Evolutionary conservation across 2,888 invertebrate species (phyloP).

Genomic region (Agrochola macilenta): DNA sequence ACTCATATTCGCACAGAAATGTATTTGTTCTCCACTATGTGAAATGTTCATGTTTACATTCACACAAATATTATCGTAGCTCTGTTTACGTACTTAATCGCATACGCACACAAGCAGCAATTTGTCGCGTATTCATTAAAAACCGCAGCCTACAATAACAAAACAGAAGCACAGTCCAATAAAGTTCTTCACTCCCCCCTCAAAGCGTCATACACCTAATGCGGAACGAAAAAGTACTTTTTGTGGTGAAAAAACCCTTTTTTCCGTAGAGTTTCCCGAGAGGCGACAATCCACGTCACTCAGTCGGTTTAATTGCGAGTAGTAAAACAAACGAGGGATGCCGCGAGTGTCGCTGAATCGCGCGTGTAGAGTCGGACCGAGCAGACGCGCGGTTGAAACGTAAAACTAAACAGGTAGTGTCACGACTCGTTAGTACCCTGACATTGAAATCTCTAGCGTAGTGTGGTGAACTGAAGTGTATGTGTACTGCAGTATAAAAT

Average conservation of each 20-base stretch:
- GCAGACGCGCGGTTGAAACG: constrained; percentile 71
- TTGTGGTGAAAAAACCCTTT: constrained; percentile 72
- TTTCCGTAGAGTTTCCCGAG: constrained; percentile 73
- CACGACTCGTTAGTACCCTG: background rate
- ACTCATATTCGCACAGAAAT: background rate
- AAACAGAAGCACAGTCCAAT: constrained; percentile 63
- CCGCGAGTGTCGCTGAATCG: constrained; percentile 72
- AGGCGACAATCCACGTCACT: constrained; percentile 89
- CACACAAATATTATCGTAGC: background rate
- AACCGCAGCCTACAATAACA: constrained; percentile 50
- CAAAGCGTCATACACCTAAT: constrained; percentile 65
- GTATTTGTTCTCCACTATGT: background rate
- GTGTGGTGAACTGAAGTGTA: too few relatives aligned
- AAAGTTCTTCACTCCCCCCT: constrained; percentile 53
- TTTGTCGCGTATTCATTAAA: constrained; percentile 54
- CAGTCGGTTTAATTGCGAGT: constrained; percentile 89
- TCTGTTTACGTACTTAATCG: constrained; percentile 27
- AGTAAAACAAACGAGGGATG: constrained; percentile 87
- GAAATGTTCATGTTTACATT: background rate
- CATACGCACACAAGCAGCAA: constrained; percentile 12
- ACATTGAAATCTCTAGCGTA: background rate
- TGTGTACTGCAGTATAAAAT: too few relatives aligned
- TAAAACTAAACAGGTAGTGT: background rate
- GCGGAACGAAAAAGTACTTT: constrained; percentile 64
- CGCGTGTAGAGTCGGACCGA: constrained; percentile 69